phyloP scores from a whole-genome alignment of 2,113 vertebrate genomes.

The Micronycteris hirsuta region DNA sequence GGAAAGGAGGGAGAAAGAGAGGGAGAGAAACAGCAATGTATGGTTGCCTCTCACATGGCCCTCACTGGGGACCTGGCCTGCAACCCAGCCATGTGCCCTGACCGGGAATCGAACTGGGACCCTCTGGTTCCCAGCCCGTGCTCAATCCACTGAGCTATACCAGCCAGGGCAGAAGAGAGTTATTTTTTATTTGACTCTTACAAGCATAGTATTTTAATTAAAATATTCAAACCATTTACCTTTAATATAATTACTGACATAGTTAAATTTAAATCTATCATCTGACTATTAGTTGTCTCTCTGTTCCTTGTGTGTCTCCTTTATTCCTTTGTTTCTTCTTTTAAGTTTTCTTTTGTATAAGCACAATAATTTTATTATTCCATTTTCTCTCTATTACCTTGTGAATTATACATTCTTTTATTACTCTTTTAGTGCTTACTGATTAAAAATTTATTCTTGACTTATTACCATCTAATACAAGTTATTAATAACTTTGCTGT shows the following conservation, averaged over 20 bases:
- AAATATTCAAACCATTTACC: background rate
- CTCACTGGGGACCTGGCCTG: too few relatives aligned
- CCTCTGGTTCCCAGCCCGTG: too few relatives aligned
- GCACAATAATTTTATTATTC: background rate
- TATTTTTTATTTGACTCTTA: background rate
- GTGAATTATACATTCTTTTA: slow-evolving; percentile 30
- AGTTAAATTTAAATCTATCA: background rate
- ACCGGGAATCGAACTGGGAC: too few relatives aligned
- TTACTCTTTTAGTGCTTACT: slow-evolving; percentile 41
- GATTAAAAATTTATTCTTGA: slow-evolving; percentile 48
- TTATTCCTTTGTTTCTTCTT: background rate
- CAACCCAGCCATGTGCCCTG: too few relatives aligned
- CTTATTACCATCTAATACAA: background rate
- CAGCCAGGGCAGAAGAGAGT: too few relatives aligned
- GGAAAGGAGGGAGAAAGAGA: too few relatives aligned
- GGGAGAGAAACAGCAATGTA: too few relatives aligned
- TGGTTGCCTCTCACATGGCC: too few relatives aligned
- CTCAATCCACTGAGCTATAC: too few relatives aligned
- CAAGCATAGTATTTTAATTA: background rate
- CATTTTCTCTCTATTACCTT: background rate
- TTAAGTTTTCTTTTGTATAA: background rate
- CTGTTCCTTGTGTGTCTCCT: background rate
- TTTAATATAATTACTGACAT: background rate
- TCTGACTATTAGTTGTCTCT: background rate
- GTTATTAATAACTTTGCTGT: slow-evolving; percentile 38